These are phyloP conservation scores for Polypedilum pembai DNA, from an alignment of 1,140 invertebrate genomes.

Conservation along the genomic window DNA sequence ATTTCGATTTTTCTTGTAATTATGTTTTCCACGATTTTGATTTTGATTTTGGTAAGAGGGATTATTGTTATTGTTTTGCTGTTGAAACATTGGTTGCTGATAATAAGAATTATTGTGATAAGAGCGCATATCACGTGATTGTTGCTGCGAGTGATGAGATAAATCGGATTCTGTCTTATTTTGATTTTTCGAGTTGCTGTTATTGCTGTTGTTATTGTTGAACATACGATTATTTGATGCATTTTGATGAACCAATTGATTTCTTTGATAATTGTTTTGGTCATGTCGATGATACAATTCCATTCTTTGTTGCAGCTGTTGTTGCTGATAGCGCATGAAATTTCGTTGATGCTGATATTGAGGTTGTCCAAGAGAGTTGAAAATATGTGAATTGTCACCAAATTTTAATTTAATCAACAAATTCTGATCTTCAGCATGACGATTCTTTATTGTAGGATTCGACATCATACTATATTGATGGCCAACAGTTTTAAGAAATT, in stretches of 20 bases:
- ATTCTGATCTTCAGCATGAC: background rate
- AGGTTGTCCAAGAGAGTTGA: background rate
- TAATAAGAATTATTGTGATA: background rate
- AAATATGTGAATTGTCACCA: slow-evolving; percentile 3
- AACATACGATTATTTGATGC: background rate
- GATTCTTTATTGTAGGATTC: background rate
- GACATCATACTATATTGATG: slow-evolving; percentile 35
- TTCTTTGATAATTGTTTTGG: slow-evolving; percentile 2
- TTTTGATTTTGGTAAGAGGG: background rate
- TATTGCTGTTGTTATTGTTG: background rate
- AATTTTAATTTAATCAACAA: background rate
- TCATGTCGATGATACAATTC: background rate
- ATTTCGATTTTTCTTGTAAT: background rate
- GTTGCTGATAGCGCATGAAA: background rate
- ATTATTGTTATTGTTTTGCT: background rate
- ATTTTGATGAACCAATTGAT: background rate
- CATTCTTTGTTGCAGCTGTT: background rate
- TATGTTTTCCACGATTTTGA: background rate
- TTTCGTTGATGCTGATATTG: background rate
- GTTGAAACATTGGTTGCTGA: background rate
- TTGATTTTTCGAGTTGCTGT: background rate
- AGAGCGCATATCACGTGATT: background rate
- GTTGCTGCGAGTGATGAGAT: background rate
- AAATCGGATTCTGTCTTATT: background rate
- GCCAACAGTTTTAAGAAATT: slow-evolving; percentile 33